A percentile compares a stretch with the other conserved stretches of the same genome.
phyloP scores from a whole-genome alignment of 2,888 invertebrate species.

The Stenolophus ochropezus region DNA sequence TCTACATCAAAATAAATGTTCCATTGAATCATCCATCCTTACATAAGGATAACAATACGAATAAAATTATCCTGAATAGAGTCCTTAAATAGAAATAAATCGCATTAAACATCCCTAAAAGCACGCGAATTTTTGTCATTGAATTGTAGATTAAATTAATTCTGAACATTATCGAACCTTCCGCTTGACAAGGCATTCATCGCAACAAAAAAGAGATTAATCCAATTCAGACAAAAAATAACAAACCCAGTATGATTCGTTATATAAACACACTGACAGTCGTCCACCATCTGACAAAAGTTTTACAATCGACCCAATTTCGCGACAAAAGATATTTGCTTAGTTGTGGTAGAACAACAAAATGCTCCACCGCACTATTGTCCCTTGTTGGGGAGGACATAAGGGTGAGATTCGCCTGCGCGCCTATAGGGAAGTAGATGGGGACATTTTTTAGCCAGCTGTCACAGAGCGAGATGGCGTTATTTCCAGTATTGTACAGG shows the following conservation, averaged over 20 bases:
- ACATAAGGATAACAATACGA: conserved; percentile 36
- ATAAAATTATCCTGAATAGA: conserved; percentile 41
- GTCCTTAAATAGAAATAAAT: conserved; percentile 44
- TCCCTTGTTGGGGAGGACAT: neutral
- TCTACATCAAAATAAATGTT: conserved; percentile 14
- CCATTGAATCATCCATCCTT: neutral
- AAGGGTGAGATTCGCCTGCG: conserved; percentile 5
- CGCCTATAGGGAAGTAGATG: conserved; percentile 17
- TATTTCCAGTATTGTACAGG: conserved; percentile 21
- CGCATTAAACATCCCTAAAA: conserved; percentile 18
- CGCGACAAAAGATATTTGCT: conserved; percentile 53
- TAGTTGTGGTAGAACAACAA: conserved; percentile 52
- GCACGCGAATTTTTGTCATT: conserved; percentile 33
- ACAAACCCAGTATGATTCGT: conserved; percentile 29
- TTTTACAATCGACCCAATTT: conserved; percentile 57
- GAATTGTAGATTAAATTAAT: conserved; percentile 37
- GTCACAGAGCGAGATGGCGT: conserved; percentile 44
- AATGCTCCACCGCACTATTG: neutral
- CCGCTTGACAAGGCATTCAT: conserved; percentile 40
- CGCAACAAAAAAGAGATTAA: conserved; percentile 39
- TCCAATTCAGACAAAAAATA: conserved; percentile 40
- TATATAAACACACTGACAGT: conserved; percentile 38
- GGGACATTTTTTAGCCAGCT: conserved; percentile 57
- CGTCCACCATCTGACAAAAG: conserved; percentile 31
- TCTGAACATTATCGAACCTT: conserved; percentile 41